Percentiles rank a stretch among this genome's conserved stretches.
phyloP scores from a whole-genome alignment of 1,140 invertebrate species.

The Atta colombica region DNA sequence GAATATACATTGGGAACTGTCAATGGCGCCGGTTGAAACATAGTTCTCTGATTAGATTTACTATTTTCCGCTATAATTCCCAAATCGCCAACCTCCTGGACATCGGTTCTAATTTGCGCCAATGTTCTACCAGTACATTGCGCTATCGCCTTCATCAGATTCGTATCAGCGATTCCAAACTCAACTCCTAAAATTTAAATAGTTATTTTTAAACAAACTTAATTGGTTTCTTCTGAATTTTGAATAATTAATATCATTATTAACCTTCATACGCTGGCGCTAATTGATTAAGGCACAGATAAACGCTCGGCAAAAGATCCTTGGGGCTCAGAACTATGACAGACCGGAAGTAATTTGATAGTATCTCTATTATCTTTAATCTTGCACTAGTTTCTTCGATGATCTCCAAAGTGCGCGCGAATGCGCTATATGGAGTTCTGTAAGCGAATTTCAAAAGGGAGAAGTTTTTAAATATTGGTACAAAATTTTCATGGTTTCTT shows the following conservation, averaged over 20 bases:
- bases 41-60: slow-evolving; percentile 95
- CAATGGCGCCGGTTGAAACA: slow-evolving; percentile 92
- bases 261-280: slow-evolving; percentile 96
- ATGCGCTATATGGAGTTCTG: slow-evolving; percentile 96
- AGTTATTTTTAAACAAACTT: slow-evolving; percentile 9
- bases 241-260: slow-evolving; percentile 54
- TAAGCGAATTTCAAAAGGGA: slow-evolving; percentile 74
- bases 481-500: slow-evolving; percentile 26
- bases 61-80: slow-evolving; percentile 97
- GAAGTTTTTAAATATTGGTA: neutral
- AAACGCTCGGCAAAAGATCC: slow-evolving; percentile 96
- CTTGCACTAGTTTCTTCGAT: slow-evolving; percentile 96
- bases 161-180: slow-evolving; percentile 97
- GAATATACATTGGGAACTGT: slow-evolving; percentile 92
- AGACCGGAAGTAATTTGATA: slow-evolving; percentile 97
- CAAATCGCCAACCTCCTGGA: slow-evolving; percentile 94
- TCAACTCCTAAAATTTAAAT: slow-evolving; percentile 88
- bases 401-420: slow-evolving; percentile 95
- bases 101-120: slow-evolving; percentile 95
- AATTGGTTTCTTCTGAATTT: slow-evolving; percentile 7
- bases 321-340: slow-evolving; percentile 95
- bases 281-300: slow-evolving; percentile 98
- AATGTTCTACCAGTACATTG: slow-evolving; percentile 95
- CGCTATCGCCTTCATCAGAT: slow-evolving; percentile 97
- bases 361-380: slow-evolving; percentile 97